Evolutionary conservation across 2,113 vertebrate genomes (phyloP), one percentile per base, ranked within the genome.

Genomic region (Urocolius indicus): DNA sequence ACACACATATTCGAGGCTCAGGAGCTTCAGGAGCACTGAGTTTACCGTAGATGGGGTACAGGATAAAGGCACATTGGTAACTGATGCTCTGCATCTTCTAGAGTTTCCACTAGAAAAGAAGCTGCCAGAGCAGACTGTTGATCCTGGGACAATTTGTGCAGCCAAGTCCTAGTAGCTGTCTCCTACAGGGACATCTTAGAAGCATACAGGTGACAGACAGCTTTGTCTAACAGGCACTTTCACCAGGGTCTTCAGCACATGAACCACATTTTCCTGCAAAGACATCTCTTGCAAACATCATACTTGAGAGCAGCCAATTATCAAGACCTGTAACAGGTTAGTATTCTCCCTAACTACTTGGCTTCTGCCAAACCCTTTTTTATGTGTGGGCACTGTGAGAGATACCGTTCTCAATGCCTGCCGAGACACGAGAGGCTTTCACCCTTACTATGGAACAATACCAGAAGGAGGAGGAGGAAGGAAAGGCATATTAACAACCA

Each of bases 221-320:
- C 23, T 32, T 16, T 9, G 17, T 13, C 51, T 13, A 13, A 36
- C 38, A 34, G 38, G 24, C 23, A 11, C 34, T 49, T 43, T 54
- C 61, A 41, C n/a, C 4, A 0, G 23, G 21, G 29, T 52, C 45
- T 71, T 62, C 22, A n/a, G 61, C 4, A 38, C 19, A 5, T 5
- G 18, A 55, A 12, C 72, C 30, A 16, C n/a, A 8, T 26, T 51
- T 30, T 34, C 65, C 72, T 34, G 20, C 5, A 10, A 55, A 73
- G 72, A 27, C 6, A 2, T 17, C 23, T 46, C 77, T n/a, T 52
- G 17, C 1, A 71, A 66, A 51, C 67, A 46, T 0, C 68, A 57
- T 41, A 62, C 52, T 63, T 45, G 23, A 58, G 38, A 52, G 14
- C 0, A 63, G 36, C 23, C 32, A 11, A 4, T 62, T 45, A 19